Evolutionary conservation across 2,113 vertebrate species (phyloP), one percentile per base, ranked within the genome.

Genomic region (Ia io): DNA sequence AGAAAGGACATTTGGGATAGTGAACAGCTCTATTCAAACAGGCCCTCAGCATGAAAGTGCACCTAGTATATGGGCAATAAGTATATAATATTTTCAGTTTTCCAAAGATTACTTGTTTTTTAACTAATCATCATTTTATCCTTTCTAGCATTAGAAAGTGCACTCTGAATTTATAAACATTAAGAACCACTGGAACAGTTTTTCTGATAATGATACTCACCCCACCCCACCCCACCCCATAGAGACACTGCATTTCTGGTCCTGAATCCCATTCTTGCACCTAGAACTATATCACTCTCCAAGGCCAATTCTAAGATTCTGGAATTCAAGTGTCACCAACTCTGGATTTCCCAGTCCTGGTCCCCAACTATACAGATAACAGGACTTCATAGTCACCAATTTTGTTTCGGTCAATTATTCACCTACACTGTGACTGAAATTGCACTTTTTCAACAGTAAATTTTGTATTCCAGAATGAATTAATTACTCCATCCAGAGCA

Each of bases 161-260:
- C 3, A 67, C 6, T 18, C 25, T 6, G 14, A 77, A 40, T 17
- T 70, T 53, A 35, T 32, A 56, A 67, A 67, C 12, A 18, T 47
- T 25, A 59, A 76, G 67, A 67, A 69, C 25, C 16, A 42, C 30
- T 61, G 28, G 10, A 12, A 9, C 25, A 65, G 47, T 82, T 40
- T 69, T 47, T 11, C 65, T 22, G 49, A 11, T 59, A 37, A 59
- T 61, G 70, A n/a, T 53, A 37, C 13, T 18, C 28, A 18, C 13
- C 3, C 22, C 12, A 18, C 4, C 3, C 22, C 12, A 18, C 4
- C 1, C 10, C 9, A 14, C 1, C 1, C 28, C 14, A 4, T 1
- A 70, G 70, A 59, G 63, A 89, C n/a, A 77, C 0, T 69, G 30
- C 23, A 56, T 78, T 49, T 89, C 51, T 65, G 35, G 37, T 53